phyloP scores from a whole-genome alignment of 2,113 vertebrate genomes.

The Lagopus leucura region DNA sequence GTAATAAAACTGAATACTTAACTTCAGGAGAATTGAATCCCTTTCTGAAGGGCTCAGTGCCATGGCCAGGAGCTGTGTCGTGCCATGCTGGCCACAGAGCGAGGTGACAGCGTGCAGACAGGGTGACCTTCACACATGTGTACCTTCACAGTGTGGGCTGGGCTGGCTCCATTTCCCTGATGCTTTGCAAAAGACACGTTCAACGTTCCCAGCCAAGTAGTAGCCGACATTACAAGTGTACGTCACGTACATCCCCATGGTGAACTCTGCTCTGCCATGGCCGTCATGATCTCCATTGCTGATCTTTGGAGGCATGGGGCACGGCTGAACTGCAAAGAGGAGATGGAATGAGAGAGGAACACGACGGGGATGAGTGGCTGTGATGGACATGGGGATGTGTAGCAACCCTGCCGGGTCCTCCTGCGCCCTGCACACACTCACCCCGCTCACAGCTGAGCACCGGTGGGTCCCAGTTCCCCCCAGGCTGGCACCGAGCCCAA shows the following conservation, averaged over 20 bases:
- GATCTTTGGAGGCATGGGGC: neutral
- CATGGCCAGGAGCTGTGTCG: no score
- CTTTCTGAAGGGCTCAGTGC: neutral
- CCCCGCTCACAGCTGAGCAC: neutral
- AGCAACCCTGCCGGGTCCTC: neutral
- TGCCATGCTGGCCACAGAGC: neutral
- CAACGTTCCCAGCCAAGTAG: neutral
- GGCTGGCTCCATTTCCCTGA: constrained; percentile 63
- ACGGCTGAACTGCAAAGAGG: neutral
- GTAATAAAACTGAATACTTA: neutral
- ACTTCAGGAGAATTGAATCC: neutral
- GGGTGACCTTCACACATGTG: neutral
- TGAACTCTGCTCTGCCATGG: fast-evolving
- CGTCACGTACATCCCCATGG: fast-evolving
- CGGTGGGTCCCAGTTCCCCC: neutral
- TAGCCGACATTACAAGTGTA: constrained; percentile 42
- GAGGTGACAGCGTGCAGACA: neutral
- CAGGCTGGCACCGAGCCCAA: neutral
- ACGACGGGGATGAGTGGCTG: neutral
- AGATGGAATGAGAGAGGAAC: fast-evolving
- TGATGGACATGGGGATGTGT: neutral
- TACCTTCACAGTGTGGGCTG: neutral
- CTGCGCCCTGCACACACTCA: neutral
- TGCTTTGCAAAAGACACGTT: neutral
- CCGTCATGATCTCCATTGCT: neutral